Percentiles rank a stretch among this genome's conserved stretches.
Evolutionary conservation across 2,113 vertebrate genomes (phyloP).

Genomic region (Heliornis fulica): DNA sequence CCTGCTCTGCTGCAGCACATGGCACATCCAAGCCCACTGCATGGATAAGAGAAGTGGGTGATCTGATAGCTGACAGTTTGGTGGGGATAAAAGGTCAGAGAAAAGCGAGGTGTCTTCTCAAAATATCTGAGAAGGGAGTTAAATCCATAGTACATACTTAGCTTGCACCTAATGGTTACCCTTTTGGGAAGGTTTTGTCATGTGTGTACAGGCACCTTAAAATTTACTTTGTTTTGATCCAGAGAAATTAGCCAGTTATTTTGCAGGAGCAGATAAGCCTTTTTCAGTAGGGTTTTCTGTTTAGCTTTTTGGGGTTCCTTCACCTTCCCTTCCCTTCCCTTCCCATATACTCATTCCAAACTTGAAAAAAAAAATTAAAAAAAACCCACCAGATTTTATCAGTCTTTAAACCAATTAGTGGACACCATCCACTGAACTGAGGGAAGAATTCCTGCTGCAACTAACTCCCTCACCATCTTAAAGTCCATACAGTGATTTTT

Average conservation of each 20-base stretch:
- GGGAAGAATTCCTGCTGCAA: neutral
- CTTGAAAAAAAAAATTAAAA: rapidly evolving
- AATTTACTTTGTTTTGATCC: neutral
- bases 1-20: neutral
- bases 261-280: neutral
- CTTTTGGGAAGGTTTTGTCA: neutral
- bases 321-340: neutral
- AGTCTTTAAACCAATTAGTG: neutral
- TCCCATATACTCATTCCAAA: neutral
- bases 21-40: neutral
- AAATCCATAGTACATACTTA: neutral
- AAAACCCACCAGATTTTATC: neutral
- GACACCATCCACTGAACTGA: neutral
- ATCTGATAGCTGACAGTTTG: neutral
- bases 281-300: neutral
- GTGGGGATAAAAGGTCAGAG: neutral
- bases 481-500: neutral
- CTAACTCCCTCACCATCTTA: neutral
- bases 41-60: neutral
- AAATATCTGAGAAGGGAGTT: neutral
- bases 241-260: neutral
- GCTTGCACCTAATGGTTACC: neutral
- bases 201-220: neutral
- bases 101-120: neutral
- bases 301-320: too few relatives aligned